Evolutionary conservation across 2,888 invertebrate genomes (phyloP), one percentile per base, ranked within the genome.

Genomic region (Hylaea fasciaria): DNA sequence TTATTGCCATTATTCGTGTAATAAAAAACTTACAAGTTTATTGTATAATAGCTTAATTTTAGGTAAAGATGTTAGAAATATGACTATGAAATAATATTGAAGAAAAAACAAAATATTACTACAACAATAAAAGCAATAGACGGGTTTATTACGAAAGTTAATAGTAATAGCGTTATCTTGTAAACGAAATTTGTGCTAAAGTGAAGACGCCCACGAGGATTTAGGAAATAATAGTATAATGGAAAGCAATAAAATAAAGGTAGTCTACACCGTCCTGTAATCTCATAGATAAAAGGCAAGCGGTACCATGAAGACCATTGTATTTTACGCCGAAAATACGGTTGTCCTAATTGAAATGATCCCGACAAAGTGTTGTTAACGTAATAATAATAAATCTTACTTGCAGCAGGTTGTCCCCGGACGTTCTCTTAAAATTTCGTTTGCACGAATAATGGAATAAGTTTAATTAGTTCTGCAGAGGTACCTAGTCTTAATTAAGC

Each of bases 401-500:
- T 74, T 71, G 76, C 76, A 78, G 71, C 74, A 76, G 76, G 73
- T 73, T 79, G 78, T 81, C 78, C 74, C 77, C 66, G 72, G 77
- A 77, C 76, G 75, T 78, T 78, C 78, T 78, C 79, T 82, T 69
- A 80, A 86, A 84, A 85, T 86, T 87, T 86, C 78, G 80, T 86
- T 86, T 81, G 76, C 79, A 74, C 75, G 78, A 85, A 85, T 88
- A 89, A 88, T 87, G 86, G 82, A 88, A 87, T 86, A 89, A 89
- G 84, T 90, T 91, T 86, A 89, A 89, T 89, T 89, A 87, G 87
- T 86, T 87, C 77, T 77, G 77, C 77, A 78, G 77, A 83, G 83
- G 81, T 84, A 79, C 77, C 84, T 86, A 83, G 83, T 81, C 85
- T 85, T 89, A 88, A 89, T 89, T 87, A 89, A 85, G 85, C 80